These are phyloP conservation scores for Mantis religiosa DNA, from an alignment of 2,888 invertebrate genomes.

Conservation along the genomic window DNA sequence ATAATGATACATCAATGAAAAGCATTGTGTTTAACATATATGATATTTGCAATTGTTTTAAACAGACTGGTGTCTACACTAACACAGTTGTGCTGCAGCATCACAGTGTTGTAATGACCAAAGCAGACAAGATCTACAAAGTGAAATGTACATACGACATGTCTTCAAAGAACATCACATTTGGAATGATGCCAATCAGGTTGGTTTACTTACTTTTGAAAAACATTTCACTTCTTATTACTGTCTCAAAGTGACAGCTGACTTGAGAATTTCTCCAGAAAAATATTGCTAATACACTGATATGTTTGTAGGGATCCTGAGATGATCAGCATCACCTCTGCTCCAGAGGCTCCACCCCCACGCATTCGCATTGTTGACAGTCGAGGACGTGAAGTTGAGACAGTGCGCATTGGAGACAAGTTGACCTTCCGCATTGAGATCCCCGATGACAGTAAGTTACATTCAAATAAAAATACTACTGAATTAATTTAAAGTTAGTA, in stretches of 20 bases:
- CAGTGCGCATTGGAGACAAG: constrained; percentile 89
- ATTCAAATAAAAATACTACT: background rate
- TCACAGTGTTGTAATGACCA: constrained; percentile 94
- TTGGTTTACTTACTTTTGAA: constrained; percentile 40
- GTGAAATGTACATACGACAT: constrained; percentile 95
- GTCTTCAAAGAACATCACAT: constrained; percentile 93
- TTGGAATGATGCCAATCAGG: constrained; percentile 96
- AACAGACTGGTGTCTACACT: constrained; percentile 86
- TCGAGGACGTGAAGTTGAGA: constrained; percentile 83
- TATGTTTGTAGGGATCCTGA: constrained; percentile 71
- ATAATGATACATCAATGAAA: background rate
- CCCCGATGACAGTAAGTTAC: constrained; percentile 87
- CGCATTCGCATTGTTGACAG: constrained; percentile 88
- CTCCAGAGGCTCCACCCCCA: constrained; percentile 91
- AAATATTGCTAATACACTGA: background rate
- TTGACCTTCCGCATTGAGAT: constrained; percentile 94
- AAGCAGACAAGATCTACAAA: constrained; percentile 94
- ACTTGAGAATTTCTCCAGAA: background rate
- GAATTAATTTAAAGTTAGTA: too few species aligned
- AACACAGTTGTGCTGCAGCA: constrained; percentile 93
- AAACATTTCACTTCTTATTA: too few species aligned
- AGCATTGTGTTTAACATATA: background rate
- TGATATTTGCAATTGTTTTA: constrained; percentile 31
- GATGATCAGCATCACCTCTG: constrained; percentile 93
- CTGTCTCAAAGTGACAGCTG: background rate